Evolutionary conservation across 2,797 vertebrate species (phyloP).

Genomic region (Cuculus canorus): DNA sequence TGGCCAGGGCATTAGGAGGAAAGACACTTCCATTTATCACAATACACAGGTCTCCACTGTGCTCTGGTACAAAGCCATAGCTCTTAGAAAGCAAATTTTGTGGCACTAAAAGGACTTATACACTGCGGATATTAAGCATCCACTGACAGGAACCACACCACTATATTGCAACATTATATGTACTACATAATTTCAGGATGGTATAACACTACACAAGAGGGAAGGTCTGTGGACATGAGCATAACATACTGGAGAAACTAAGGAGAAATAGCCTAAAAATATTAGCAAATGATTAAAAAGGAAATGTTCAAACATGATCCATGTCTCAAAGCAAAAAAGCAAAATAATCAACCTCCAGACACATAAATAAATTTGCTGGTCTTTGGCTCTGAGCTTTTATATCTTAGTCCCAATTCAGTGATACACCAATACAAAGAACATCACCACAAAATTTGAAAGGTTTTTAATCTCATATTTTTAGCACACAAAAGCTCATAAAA

Average conservation of each 20-base stretch:
- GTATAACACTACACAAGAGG: background rate
- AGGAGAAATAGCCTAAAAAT: background rate
- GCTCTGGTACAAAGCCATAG: background rate
- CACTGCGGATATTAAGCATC: background rate
- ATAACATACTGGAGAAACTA: background rate
- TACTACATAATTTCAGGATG: background rate
- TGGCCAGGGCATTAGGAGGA: background rate
- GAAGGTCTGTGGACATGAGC: background rate
- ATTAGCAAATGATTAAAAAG: background rate
- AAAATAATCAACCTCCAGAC: background rate
- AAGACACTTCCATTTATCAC: background rate
- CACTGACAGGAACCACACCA: background rate
- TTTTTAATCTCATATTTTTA: background rate
- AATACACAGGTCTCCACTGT: background rate
- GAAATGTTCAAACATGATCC: background rate
- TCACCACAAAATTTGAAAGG: background rate
- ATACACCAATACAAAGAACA: background rate
- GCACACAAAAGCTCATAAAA: background rate
- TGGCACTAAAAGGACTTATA: background rate
- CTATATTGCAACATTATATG: background rate
- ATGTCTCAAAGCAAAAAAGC: background rate
- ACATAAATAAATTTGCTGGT: background rate
- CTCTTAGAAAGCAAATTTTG: background rate
- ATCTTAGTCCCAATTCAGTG: background rate
- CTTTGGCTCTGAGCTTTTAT: background rate